Evolutionary conservation across 1,140 invertebrate species (phyloP).

Genomic region (Lordiphosa clarofinis): DNA sequence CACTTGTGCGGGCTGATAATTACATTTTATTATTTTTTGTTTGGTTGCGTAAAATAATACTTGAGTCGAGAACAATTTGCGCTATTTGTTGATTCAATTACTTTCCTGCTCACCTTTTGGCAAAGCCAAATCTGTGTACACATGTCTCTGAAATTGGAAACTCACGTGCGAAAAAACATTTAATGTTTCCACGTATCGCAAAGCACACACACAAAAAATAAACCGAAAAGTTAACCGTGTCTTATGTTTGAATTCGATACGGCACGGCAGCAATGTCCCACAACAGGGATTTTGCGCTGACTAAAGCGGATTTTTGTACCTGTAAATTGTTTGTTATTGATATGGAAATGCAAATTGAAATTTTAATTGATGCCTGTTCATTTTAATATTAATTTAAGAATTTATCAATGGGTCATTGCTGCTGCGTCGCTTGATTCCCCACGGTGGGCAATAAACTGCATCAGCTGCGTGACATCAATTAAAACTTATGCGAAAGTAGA

Average conservation of each 20-base stretch:
- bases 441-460: conserved; percentile 23
- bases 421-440: neutral
- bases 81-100: conserved; percentile 10
- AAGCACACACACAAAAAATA: neutral
- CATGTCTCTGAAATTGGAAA: conserved; percentile 48
- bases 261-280: conserved; percentile 38
- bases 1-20: conserved; percentile 7
- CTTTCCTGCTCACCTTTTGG: conserved; percentile 1
- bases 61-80: conserved; percentile 1
- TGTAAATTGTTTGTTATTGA: conserved; percentile 47
- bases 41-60: conserved; percentile 8
- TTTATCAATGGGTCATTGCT: conserved; percentile 31
- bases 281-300: conserved; percentile 43
- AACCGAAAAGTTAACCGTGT: conserved; percentile 40
- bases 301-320: conserved; percentile 42
- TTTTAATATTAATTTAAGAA: conserved; percentile 29
- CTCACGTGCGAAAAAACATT: conserved; percentile 48
- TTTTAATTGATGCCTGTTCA: conserved; percentile 30
- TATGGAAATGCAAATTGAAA: conserved; percentile 13
- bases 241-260: conserved; percentile 34
- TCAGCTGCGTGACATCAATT: conserved; percentile 65
- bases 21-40: neutral
- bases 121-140: conserved; percentile 21
- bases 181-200: conserved; percentile 21
- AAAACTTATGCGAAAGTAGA: conserved; percentile 45